These are phyloP conservation scores for Drosophila kokeensis DNA, from an alignment of 2,888 invertebrate species.

Conservation along the genomic window DNA sequence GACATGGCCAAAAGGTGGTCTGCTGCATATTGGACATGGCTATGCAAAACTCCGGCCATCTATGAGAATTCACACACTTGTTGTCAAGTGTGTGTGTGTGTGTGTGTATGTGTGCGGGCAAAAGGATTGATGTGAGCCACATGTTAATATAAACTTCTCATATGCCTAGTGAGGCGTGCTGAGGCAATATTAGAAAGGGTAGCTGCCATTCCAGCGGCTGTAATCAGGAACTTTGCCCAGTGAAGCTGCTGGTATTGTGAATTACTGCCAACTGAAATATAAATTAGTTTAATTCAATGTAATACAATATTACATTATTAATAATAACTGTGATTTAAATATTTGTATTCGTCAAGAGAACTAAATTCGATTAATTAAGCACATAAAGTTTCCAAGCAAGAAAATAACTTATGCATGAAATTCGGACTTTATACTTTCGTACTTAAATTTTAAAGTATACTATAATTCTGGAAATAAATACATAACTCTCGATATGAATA, in stretches of 20 bases:
- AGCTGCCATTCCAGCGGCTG: constrained; percentile 15
- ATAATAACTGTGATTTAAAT: not conserved
- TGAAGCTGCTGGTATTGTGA: constrained; percentile 21
- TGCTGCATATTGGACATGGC: constrained; percentile 46
- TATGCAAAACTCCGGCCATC: constrained; percentile 52
- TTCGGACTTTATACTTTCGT: not conserved
- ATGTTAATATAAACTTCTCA: constrained; percentile 58
- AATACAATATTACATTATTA: not conserved
- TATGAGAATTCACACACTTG: constrained; percentile 78
- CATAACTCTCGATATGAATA: too few relatives aligned
- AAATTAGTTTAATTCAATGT: not conserved
- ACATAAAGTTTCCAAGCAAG: not conserved
- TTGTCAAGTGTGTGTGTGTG: constrained; percentile 29
- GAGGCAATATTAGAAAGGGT: constrained; percentile 11
- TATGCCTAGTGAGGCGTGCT: constrained; percentile 57
- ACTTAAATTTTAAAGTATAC: too few relatives aligned
- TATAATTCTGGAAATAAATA: too few relatives aligned
- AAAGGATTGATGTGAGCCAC: constrained; percentile 66
- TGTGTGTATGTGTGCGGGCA: constrained; percentile 22
- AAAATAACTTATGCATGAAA: not conserved
- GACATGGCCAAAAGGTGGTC: constrained; percentile 70
- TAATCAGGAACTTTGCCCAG: constrained; percentile 15
- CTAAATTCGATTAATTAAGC: not conserved
- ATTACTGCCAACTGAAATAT: not conserved
- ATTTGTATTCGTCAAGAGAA: not conserved